Conservation (phyloP, 2,113 vertebrate species). For the Protobothrops mucrosquamatus region DNA sequence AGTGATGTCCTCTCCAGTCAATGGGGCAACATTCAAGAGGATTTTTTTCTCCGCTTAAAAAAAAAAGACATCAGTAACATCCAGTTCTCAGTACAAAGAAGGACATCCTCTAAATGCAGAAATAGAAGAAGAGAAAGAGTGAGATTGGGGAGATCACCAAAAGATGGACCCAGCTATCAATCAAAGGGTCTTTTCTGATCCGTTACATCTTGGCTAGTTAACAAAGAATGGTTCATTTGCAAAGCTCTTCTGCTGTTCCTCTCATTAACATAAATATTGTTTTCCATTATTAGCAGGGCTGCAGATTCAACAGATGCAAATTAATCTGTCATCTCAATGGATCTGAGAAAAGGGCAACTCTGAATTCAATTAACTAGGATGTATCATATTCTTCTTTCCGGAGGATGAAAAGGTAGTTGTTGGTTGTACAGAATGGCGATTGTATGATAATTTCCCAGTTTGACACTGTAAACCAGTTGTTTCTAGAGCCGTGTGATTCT, state of each 20-base stretch:
- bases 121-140: not conserved
- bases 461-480: not conserved
- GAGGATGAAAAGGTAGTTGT: rapidly evolving
- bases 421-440: not conserved
- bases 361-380: constrained; percentile 15
- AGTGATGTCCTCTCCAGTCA: not conserved
- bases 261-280: constrained; percentile 57
- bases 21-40: not conserved
- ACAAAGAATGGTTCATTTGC: constrained; percentile 44
- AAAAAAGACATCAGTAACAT: not conserved
- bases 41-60: not conserved
- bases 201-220: constrained; percentile 27
- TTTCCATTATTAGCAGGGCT: constrained; percentile 51
- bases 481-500: not conserved
- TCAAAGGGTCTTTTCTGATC: constrained; percentile 8
- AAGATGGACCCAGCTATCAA: not conserved
- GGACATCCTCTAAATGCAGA: not conserved
- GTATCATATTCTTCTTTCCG: not conserved
- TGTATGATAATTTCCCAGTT: not conserved
- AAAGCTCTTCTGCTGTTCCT: constrained; percentile 31
- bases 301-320: constrained; percentile 46
- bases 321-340: constrained; percentile 40
- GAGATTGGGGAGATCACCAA: not conserved
- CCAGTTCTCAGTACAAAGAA: not conserved
- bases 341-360: constrained; percentile 36